These are phyloP conservation scores for Mamestra configurata DNA, from an alignment of 1,140 invertebrate genomes.

Conservation along the genomic window DNA sequence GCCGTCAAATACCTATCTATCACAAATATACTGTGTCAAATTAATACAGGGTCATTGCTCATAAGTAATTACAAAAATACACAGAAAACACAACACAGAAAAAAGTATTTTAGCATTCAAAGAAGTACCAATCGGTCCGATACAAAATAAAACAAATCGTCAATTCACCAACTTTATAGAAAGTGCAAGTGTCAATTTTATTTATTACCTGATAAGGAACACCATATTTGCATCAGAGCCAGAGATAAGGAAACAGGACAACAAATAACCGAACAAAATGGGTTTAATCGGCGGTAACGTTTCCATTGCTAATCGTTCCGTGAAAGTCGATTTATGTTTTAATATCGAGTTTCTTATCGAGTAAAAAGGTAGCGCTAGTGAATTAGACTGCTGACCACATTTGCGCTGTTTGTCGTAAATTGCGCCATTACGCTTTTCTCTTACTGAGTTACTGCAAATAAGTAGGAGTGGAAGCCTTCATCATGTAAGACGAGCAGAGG, in stretches of 20 bases:
- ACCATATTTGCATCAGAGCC: conserved; percentile 49
- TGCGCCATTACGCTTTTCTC: conserved; percentile 3
- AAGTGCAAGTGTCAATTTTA: conserved; percentile 47
- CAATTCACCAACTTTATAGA: conserved; percentile 39
- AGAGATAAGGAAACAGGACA: conserved; percentile 41
- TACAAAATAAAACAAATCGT: conserved; percentile 9
- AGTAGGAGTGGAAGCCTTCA: not conserved
- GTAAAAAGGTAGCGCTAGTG: not conserved
- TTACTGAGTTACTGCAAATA: not conserved
- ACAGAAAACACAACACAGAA: too few relatives aligned
- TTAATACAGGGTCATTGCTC: too few relatives aligned
- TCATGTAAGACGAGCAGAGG: too few relatives aligned
- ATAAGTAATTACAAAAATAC: too few relatives aligned
- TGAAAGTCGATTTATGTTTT: conserved; percentile 52
- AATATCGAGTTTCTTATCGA: conserved; percentile 40
- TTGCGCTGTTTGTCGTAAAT: not conserved
- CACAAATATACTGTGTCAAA: too few relatives aligned
- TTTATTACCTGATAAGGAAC: conserved; percentile 50
- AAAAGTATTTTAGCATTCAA: too few relatives aligned
- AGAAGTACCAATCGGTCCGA: not conserved
- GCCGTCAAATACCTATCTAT: too few relatives aligned
- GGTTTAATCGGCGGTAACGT: conserved; percentile 39
- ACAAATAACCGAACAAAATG: conserved; percentile 51
- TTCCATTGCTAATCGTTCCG: conserved; percentile 53
- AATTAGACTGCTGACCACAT: conserved; percentile 13